A percentile compares a stretch with the other conserved stretches of the same genome.
phyloP scores from a whole-genome alignment of 37 sponge, comb jelly and placozoan species.

The Dysidea cf. avara region DNA sequence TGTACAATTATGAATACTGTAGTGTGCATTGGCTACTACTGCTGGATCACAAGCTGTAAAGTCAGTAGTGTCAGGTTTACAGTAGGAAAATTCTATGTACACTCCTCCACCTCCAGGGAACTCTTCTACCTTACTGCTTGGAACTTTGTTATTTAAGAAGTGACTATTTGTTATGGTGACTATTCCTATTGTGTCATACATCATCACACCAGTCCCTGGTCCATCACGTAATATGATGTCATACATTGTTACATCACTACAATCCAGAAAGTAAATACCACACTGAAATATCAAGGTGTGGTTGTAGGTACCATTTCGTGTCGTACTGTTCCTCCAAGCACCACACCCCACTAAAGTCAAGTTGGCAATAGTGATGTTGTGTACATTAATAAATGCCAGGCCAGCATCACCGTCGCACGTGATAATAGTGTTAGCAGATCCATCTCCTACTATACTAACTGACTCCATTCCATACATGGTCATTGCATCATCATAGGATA shows the following conservation, averaged over 20 bases:
- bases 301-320: not conserved
- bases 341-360: slow-evolving; percentile 35
- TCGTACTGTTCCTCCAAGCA: slow-evolving; percentile 16
- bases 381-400: slow-evolving; percentile 18
- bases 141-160: slow-evolving; percentile 1
- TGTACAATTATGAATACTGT: slow-evolving; percentile 7
- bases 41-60: too few species aligned
- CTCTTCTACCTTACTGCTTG: too few species aligned
- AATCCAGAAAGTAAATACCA: too few species aligned
- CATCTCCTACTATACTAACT: too few species aligned
- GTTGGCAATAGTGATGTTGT: slow-evolving; percentile 16
- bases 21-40: slow-evolving; percentile 5
- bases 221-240: not conserved
- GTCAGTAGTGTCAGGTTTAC: not conserved
- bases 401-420: slow-evolving; percentile 33
- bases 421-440: too few species aligned
- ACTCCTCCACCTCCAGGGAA: slow-evolving; percentile 18
- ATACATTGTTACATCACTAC: too few species aligned
- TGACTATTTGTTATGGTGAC: slow-evolving; percentile 5
- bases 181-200: slow-evolving; percentile 28
- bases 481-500: too few species aligned
- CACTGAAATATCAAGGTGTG: too few species aligned
- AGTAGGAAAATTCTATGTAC: slow-evolving; percentile 13
- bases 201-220: slow-evolving; percentile 33
- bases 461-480: too few species aligned